Evolutionary conservation across 2,797 vertebrate genomes (phyloP), one percentile per base, ranked within the genome.

Genomic region (Ataeniobius toweri): DNA sequence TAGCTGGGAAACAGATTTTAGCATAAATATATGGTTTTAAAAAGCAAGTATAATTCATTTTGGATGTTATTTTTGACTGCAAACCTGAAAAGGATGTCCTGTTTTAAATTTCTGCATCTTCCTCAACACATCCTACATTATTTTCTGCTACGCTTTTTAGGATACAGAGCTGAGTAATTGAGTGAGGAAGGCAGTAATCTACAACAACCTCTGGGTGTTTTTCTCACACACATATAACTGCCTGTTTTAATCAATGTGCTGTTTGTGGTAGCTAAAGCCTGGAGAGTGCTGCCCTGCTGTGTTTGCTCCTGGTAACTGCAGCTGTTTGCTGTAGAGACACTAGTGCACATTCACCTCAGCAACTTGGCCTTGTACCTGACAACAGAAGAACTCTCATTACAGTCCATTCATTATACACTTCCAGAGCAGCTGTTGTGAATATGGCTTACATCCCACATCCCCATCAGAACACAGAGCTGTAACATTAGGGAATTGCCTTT

Each of bases 261-360:
- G 75, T 74, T 44, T 69, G 61, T 58, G 78, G 26, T 36, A 24
- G 31, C 75, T 74, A 83, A 93, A 89, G 68, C 75, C 89, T 89
- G 86, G 85, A 69, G 31, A 78, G 87, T 91, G 92, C 93, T 92
- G 94, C 93, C 92, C 53, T 92, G 92, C 78, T 86, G 90, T 91
- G 94, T 86, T 89, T 80, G 83, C 85, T 53, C 26, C 0, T 31
- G 3, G 91, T 67, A 83, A 92, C 88, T 93, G 88, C 89, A 53
- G 68, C 78, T 0, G 36, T 24, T 48, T 1, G 16, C 56, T 44
- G 12, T 18, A 58, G 63, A n/a, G 58, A 78, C 56, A 24, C 51
- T 31, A 71, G 79, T 36, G 71, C 79, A 65, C 68, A 63, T 65
- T 80, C 75, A 81, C 51, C 72, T 48, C 39, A 10, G 26, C 63